phyloP scores from a whole-genome alignment of 2,888 invertebrate genomes.

The Didymodactylos carnosus region DNA sequence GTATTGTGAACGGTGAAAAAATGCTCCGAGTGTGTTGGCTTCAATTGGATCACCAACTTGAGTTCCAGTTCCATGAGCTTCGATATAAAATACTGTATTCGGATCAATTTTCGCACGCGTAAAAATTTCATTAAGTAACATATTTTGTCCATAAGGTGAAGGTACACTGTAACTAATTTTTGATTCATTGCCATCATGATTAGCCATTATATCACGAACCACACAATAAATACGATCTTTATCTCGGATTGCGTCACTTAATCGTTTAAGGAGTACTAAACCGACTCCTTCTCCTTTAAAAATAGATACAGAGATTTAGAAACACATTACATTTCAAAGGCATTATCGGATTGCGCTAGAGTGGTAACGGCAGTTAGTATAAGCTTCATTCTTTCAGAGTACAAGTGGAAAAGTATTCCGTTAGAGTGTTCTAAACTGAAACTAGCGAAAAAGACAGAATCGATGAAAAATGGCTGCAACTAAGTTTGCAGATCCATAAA shows the following conservation, averaged over 20 bases:
- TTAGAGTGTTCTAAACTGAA: too few relatives aligned
- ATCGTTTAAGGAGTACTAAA: slow-evolving; percentile 19
- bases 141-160: slow-evolving; percentile 18
- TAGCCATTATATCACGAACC: slow-evolving; percentile 16
- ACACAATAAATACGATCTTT: slow-evolving; percentile 19
- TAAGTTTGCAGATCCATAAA: too few relatives aligned
- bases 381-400: too few relatives aligned
- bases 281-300: slow-evolving; percentile 21
- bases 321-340: too few relatives aligned
- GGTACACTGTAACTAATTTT: slow-evolving; percentile 20
- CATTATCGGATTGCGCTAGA: too few relatives aligned
- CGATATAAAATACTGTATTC: slow-evolving; percentile 17
- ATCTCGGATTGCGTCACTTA: slow-evolving; percentile 17
- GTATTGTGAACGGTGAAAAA: neutral
- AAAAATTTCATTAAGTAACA: slow-evolving; percentile 17
- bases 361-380: too few relatives aligned
- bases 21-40: slow-evolving; percentile 16
- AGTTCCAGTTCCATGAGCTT: slow-evolving; percentile 22
- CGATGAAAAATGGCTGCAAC: too few relatives aligned
- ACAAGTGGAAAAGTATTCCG: too few relatives aligned
- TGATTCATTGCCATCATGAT: slow-evolving; percentile 20
- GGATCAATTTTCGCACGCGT: slow-evolving; percentile 14
- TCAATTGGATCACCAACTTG: slow-evolving; percentile 20
- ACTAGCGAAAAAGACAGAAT: too few relatives aligned
- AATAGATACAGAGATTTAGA: too few relatives aligned